These are phyloP conservation scores for Popillia japonica DNA, from an alignment of 1,140 invertebrate species.

Conservation along the genomic window DNA sequence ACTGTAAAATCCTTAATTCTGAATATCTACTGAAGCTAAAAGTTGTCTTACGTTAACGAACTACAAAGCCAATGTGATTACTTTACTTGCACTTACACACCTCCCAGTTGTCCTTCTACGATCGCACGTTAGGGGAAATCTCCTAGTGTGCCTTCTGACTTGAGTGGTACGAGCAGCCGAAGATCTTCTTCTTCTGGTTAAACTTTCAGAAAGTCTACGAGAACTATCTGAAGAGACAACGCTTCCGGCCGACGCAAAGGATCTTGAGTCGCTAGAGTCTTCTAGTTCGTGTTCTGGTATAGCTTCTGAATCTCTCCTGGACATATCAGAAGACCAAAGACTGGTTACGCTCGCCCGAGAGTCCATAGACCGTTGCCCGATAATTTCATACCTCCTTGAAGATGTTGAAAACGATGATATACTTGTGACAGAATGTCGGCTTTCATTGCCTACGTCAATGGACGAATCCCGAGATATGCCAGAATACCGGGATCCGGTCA, in stretches of 20 bases:
- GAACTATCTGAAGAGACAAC: slow-evolving; percentile 55
- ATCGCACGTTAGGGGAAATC: slow-evolving; percentile 59
- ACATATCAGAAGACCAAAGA: slow-evolving; percentile 59
- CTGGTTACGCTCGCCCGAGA: slow-evolving; percentile 57
- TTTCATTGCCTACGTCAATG: slow-evolving; percentile 58
- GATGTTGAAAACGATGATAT: slow-evolving; percentile 58
- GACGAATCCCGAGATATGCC: slow-evolving; percentile 58
- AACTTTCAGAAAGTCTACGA: slow-evolving; percentile 57
- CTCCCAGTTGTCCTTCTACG: slow-evolving; percentile 61
- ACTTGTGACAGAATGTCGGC: slow-evolving; percentile 56
- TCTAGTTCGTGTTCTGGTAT: slow-evolving; percentile 60
- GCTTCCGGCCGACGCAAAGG: slow-evolving; percentile 52
- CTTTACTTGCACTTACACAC: slow-evolving; percentile 50
- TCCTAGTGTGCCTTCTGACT: slow-evolving; percentile 57
- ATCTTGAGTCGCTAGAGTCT: slow-evolving; percentile 55
- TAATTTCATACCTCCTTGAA: slow-evolving; percentile 58
- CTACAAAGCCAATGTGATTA: neutral
- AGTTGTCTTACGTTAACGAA: no score
- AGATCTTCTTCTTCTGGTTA: slow-evolving; percentile 50
- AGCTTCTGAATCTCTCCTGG: slow-evolving; percentile 58
- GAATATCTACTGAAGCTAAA: no score
- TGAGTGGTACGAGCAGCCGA: slow-evolving; percentile 54
- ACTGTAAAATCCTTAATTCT: no score
- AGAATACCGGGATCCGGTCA: slow-evolving; percentile 57
- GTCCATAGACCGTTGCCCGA: slow-evolving; percentile 59